Evolutionary conservation across 2,797 vertebrate species (phyloP).

Genomic region (Dipus sagitta): DNA sequence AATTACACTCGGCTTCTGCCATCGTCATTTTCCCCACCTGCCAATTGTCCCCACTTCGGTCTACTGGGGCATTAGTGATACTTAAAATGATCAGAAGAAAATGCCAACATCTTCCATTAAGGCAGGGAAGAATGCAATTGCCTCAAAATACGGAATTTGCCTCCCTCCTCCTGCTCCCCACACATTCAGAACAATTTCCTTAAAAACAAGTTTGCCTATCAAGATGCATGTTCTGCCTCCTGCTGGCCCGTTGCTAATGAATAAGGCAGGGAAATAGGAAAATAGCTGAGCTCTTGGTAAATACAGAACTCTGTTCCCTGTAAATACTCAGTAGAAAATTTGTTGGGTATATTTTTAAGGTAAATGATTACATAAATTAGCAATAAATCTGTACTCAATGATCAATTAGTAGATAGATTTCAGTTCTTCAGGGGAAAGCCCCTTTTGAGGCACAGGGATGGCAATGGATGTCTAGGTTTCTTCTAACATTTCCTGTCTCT

Average conservation of each 20-base stretch:
- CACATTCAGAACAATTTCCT: constrained; percentile 31
- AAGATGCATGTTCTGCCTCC: background rate
- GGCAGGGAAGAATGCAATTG: constrained; percentile 46
- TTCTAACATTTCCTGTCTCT: background rate
- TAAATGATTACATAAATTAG: background rate
- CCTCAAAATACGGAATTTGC: constrained; percentile 41
- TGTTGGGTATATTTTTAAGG: constrained; percentile 32
- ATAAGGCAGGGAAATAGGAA: background rate
- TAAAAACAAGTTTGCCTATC: constrained; percentile 13
- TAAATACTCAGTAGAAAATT: background rate
- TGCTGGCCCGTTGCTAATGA: background rate
- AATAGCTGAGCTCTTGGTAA: background rate
- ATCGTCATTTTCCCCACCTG: constrained; percentile 77
- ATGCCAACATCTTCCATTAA: constrained; percentile 39
- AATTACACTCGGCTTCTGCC: constrained; percentile 83
- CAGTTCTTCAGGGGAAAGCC: background rate
- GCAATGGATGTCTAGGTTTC: background rate
- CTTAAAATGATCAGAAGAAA: constrained; percentile 53
- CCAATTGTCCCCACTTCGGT: constrained; percentile 22
- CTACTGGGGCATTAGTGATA: background rate
- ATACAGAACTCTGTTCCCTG: background rate
- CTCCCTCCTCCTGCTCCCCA: background rate
- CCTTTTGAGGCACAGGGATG: background rate
- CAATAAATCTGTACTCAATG: background rate
- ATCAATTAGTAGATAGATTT: background rate